Evolutionary conservation across 2,797 vertebrate species (phyloP).

Genomic region (Poeciliopsis paucimaculata): DNA sequence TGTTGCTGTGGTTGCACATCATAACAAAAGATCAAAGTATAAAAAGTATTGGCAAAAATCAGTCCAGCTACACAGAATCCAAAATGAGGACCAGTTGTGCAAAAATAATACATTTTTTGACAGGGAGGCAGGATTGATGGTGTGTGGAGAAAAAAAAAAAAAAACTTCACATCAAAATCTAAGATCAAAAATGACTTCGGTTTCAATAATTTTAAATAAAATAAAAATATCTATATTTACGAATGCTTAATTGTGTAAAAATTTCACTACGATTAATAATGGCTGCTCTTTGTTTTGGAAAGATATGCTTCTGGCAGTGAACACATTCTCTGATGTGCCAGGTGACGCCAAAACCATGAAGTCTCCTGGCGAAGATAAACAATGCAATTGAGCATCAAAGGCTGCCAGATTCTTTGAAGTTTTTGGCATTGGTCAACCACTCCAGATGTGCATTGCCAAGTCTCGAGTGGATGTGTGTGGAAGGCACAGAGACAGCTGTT

Average conservation of each 20-base stretch:
- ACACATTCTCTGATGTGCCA: constrained; percentile 46
- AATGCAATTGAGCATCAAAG: constrained; percentile 58
- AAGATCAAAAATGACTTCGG: background rate
- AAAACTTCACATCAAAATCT: too few relatives aligned
- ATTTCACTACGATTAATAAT: background rate
- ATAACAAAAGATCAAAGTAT: too few relatives aligned
- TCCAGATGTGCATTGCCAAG: constrained; percentile 54
- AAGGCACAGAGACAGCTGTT: constrained; percentile 38
- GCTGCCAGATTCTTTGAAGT: constrained; percentile 71
- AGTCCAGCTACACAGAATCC: too few relatives aligned
- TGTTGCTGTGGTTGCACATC: too few relatives aligned
- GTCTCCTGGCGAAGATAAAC: constrained; percentile 57
- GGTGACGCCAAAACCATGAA: constrained; percentile 54
- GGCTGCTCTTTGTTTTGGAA: constrained; percentile 16
- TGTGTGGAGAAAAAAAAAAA: too few relatives aligned
- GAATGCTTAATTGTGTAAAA: background rate
- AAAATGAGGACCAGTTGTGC: too few relatives aligned
- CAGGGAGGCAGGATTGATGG: too few relatives aligned
- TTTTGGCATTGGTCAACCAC: constrained; percentile 52
- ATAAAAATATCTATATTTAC: background rate
- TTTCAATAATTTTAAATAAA: background rate
- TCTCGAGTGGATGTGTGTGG: constrained; percentile 37
- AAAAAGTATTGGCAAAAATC: too few relatives aligned
- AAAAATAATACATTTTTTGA: too few relatives aligned
- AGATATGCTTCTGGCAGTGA: constrained; percentile 43